A percentile compares a stretch with the other conserved stretches of the same genome.
phyloP scores from a whole-genome alignment of 2,113 vertebrate species.

The Lota lota region DNA sequence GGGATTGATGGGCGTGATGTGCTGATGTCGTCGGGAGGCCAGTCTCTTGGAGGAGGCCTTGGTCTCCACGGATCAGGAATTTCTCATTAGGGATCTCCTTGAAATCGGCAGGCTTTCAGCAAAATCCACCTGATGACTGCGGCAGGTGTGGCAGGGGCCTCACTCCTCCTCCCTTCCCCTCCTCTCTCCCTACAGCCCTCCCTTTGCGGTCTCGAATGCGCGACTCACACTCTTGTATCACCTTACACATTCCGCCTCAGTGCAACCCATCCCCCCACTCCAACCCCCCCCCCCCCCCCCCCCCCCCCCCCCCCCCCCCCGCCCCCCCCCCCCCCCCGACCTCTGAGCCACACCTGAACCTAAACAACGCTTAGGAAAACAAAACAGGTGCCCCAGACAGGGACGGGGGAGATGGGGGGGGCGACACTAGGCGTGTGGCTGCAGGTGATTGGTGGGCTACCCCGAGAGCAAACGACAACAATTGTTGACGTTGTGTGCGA shows the following conservation, averaged over 20 bases:
- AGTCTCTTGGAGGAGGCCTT: constrained; percentile 64
- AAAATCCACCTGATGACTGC: constrained; percentile 77
- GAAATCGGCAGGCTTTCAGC: constrained; percentile 70
- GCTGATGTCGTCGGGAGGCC: constrained; percentile 34
- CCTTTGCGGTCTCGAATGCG: too few species aligned
- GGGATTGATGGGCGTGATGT: constrained; percentile 27
- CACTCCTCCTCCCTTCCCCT: constrained; percentile 25
- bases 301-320: neutral
- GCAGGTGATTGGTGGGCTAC: neutral
- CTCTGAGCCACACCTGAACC: neutral
- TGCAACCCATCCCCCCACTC: too few species aligned
- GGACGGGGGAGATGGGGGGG: too few species aligned
- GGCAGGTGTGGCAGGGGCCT: constrained; percentile 75
- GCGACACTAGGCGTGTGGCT: neutral
- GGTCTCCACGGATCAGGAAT: constrained; percentile 74
- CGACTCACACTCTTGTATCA: constrained; percentile 2
- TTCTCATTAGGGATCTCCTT: constrained; percentile 83
- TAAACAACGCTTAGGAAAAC: neutral
- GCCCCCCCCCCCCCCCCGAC: neutral
- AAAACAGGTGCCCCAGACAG: neutral
- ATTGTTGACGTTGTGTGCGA: neutral
- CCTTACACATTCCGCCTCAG: constrained; percentile 7
- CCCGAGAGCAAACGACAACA: neutral
- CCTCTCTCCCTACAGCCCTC: neutral
- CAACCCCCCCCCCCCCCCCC: constrained; percentile 8